These are phyloP conservation scores for Sus cebifrons DNA, from an alignment of 2,797 vertebrate genomes.

Conservation along the genomic window DNA sequence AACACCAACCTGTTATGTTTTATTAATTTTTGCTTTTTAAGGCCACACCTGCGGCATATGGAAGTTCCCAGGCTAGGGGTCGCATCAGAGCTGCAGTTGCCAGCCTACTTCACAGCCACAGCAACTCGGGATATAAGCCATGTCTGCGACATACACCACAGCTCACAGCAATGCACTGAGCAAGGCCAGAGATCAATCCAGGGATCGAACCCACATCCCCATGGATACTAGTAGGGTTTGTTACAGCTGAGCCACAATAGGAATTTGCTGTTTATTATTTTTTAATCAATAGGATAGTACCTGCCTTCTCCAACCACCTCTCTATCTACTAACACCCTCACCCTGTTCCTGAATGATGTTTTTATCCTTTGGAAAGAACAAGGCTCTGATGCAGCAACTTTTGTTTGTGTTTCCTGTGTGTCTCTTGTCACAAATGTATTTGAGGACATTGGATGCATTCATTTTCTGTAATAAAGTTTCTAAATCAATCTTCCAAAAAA, in stretches of 20 bases:
- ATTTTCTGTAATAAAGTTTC: constrained; percentile 81
- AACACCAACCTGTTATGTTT: not conserved
- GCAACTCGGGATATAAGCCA: no score
- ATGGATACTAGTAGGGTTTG: no score
- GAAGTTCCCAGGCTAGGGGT: no score
- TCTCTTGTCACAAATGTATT: constrained; percentile 73
- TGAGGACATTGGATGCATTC: constrained; percentile 69
- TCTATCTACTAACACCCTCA: not conserved
- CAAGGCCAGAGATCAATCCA: no score
- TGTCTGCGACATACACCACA: no score
- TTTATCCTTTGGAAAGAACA: constrained; percentile 65
- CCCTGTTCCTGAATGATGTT: not conserved
- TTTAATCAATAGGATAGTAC: constrained; percentile 26
- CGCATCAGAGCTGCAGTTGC: no score
- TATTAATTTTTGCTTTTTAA: no score
- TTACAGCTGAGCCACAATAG: no score
- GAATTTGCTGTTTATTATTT: not conserved
- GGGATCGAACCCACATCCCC: no score
- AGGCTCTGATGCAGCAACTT: constrained; percentile 71
- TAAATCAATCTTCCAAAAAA: constrained; percentile 79
- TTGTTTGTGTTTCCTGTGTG: constrained; percentile 68
- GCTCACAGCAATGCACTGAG: no score
- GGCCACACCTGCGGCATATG: no score
- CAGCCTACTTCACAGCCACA: no score
- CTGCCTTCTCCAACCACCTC: not conserved